These are phyloP conservation scores for Mesoligia furuncula DNA, from an alignment of 2,888 invertebrate genomes.

Conservation along the genomic window DNA sequence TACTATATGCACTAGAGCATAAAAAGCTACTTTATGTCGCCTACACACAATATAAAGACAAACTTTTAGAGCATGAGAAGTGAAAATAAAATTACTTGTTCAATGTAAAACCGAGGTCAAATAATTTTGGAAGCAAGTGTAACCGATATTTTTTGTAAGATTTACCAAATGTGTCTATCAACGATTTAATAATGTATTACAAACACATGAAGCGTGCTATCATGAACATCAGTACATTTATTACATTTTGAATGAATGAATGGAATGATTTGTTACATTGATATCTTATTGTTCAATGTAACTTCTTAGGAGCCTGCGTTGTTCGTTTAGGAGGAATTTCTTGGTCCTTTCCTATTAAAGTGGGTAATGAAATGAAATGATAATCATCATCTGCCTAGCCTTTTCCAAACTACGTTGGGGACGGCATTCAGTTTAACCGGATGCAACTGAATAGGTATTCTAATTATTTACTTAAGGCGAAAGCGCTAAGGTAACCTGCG, in stretches of 20 bases:
- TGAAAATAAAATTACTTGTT: too few relatives aligned
- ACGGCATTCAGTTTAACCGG: too few relatives aligned
- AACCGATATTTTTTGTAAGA: constrained; percentile 45
- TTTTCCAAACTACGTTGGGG: too few relatives aligned
- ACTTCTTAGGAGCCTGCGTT: constrained; percentile 25
- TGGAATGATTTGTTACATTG: constrained; percentile 4
- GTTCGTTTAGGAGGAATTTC: background rate
- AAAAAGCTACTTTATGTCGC: too few relatives aligned
- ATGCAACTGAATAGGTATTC: too few relatives aligned
- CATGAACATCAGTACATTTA: constrained; percentile 47
- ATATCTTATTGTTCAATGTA: constrained; percentile 15
- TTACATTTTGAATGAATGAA: constrained; percentile 29
- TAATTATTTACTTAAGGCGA: too few relatives aligned
- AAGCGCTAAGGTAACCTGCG: too few relatives aligned
- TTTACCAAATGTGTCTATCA: constrained; percentile 47
- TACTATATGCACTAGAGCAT: too few relatives aligned
- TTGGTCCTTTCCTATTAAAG: background rate
- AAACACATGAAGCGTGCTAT: constrained; percentile 58
- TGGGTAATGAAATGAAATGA: too few relatives aligned
- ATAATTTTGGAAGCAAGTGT: constrained; percentile 56
- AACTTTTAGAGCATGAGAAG: too few relatives aligned
- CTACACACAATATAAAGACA: too few relatives aligned
- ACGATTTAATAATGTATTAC: constrained; percentile 45
- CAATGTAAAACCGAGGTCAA: background rate
- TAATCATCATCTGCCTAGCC: too few relatives aligned